These are phyloP conservation scores for Solea senegalensis DNA, from an alignment of 2,113 vertebrate species.

Conservation along the genomic window DNA sequence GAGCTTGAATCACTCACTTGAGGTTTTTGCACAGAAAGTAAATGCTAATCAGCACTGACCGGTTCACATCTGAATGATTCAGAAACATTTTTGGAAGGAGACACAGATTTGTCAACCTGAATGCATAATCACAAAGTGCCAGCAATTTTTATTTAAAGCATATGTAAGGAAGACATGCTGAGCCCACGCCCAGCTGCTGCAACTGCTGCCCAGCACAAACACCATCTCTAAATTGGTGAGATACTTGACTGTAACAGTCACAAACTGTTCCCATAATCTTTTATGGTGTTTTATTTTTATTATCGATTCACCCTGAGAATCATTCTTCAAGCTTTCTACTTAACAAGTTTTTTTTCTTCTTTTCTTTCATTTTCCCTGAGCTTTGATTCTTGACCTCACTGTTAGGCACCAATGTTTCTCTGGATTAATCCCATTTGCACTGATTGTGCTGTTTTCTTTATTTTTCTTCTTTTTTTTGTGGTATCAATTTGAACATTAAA, in stretches of 20 bases:
- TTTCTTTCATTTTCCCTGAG: not conserved
- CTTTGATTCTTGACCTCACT: conserved; percentile 9
- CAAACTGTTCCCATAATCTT: conserved; percentile 17
- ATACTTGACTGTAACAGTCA: conserved; percentile 8
- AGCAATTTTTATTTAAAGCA: conserved; percentile 1
- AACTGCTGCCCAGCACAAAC: no score
- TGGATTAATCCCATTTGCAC: conserved; percentile 19
- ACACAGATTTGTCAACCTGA: not conserved
- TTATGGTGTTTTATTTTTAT: not conserved
- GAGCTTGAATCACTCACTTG: no score
- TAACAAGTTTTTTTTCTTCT: conserved; percentile 20
- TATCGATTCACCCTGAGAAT: conserved; percentile 49
- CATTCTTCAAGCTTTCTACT: conserved; percentile 24
- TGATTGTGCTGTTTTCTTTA: not conserved
- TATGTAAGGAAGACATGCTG: conserved; percentile 15
- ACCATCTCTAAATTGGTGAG: conserved; percentile 12
- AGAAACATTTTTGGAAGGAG: not conserved
- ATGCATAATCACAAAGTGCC: conserved; percentile 11
- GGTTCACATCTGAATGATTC: no score
- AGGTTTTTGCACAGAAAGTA: no score
- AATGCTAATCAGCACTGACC: no score
- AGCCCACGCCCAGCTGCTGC: not conserved
- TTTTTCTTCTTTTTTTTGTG: not conserved
- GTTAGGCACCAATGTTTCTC: conserved; percentile 20
- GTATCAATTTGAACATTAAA: conserved; percentile 6